Evolutionary conservation across 2,113 vertebrate genomes (phyloP).

Genomic region (Hirundichthys speculiger): DNA sequence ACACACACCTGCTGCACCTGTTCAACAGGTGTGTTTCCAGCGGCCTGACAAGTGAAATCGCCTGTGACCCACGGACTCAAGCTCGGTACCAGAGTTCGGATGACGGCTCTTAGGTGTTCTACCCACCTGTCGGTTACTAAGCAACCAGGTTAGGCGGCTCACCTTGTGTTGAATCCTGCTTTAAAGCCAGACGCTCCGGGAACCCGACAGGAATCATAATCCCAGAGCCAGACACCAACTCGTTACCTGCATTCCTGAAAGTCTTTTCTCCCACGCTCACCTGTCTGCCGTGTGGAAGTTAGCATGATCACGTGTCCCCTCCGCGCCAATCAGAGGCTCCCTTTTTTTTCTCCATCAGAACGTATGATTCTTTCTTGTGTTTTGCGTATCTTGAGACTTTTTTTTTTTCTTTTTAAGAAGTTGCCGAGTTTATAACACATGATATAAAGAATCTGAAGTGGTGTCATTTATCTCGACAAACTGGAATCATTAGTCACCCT

Average conservation of each 20-base stretch:
- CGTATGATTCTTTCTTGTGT: too few species aligned
- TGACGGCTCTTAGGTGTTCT: too few species aligned
- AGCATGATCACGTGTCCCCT: conserved; percentile 33
- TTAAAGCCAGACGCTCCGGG: neutral
- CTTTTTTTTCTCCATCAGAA: neutral
- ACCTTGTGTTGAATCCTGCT: neutral
- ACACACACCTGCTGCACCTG: conserved; percentile 54
- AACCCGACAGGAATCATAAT: neutral
- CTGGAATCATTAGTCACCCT: neutral
- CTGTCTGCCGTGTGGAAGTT: conserved; percentile 41
- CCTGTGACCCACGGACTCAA: too few species aligned
- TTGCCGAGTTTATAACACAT: too few species aligned
- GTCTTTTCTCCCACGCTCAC: conserved; percentile 27
- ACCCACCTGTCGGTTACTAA: conserved; percentile 11
- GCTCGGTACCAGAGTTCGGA: too few species aligned
- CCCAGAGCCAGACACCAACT: neutral
- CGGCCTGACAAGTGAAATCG: conserved; percentile 27
- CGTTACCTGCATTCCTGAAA: neutral
- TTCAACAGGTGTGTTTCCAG: conserved; percentile 26
- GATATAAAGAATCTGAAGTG: neutral
- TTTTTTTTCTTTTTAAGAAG: neutral
- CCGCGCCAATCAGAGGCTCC: conserved; percentile 53
- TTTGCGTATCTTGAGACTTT: too few species aligned
- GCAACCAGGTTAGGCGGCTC: conserved; percentile 7
- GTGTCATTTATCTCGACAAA: conserved; percentile 1